Conservation (phyloP, 1,140 invertebrate species). For the Kradibia gibbosae region DNA sequence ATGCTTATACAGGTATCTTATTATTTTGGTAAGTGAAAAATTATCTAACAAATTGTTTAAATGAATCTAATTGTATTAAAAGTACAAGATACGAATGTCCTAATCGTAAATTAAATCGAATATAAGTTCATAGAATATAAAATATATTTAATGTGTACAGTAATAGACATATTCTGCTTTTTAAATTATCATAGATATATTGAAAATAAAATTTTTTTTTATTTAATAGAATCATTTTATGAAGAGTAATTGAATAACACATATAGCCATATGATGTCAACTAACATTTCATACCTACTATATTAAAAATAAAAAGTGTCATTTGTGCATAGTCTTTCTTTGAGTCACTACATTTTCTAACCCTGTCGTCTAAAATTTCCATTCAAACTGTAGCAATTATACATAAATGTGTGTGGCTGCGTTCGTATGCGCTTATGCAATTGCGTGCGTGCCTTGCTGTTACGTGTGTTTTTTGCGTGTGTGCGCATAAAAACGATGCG, state of each 20-base stretch:
- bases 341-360: background rate
- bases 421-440: background rate
- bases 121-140: no score
- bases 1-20: no score
- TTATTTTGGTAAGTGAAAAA: no score
- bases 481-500: background rate
- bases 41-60: no score
- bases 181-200: no score
- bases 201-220: background rate
- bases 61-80: no score
- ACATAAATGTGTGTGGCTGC: no score
- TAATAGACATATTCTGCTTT: no score
- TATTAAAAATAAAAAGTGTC: background rate
- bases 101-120: no score
- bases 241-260: background rate
- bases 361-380: background rate
- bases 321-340: background rate
- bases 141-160: no score
- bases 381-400: no score
- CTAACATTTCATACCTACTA: background rate
- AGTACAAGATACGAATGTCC: no score
- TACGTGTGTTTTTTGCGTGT: background rate
- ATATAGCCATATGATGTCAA: background rate
- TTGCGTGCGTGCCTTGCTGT: background rate
- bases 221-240: background rate